Evolutionary conservation across 2,113 vertebrate species (phyloP).

Genomic region (Heterocephalus glaber): DNA sequence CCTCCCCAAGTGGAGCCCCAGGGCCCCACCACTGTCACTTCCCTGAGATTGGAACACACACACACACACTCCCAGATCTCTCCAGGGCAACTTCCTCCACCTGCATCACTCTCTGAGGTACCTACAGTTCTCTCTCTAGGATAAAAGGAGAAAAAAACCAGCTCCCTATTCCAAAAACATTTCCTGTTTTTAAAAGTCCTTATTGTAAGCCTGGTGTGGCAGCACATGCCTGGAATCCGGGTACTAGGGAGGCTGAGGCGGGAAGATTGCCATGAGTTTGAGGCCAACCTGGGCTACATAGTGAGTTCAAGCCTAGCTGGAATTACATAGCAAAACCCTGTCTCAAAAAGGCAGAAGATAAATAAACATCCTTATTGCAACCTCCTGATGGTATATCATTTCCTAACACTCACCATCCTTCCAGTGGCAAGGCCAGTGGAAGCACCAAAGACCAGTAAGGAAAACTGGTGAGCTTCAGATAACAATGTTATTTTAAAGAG

Average conservation of each 20-base stretch:
- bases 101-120: neutral
- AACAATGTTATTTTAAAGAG: neutral
- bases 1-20: neutral
- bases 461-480: neutral
- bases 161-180: neutral
- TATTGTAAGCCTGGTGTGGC: neutral
- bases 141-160: neutral
- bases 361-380: neutral
- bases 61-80: neutral
- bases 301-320: neutral
- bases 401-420: neutral
- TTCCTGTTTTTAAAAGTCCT: neutral
- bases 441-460: neutral
- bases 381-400: neutral
- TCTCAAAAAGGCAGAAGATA: neutral
- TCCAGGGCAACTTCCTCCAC: neutral
- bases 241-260: neutral
- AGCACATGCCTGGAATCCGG: neutral
- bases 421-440: neutral
- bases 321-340: neutral
- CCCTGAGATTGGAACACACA: neutral
- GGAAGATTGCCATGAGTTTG: neutral
- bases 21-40: neutral
- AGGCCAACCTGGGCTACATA: neutral
- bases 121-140: neutral